A percentile compares a stretch with the other conserved stretches of the same genome.
phyloP scores from a whole-genome alignment of 2,797 vertebrate genomes.

The Sparus aurata region DNA sequence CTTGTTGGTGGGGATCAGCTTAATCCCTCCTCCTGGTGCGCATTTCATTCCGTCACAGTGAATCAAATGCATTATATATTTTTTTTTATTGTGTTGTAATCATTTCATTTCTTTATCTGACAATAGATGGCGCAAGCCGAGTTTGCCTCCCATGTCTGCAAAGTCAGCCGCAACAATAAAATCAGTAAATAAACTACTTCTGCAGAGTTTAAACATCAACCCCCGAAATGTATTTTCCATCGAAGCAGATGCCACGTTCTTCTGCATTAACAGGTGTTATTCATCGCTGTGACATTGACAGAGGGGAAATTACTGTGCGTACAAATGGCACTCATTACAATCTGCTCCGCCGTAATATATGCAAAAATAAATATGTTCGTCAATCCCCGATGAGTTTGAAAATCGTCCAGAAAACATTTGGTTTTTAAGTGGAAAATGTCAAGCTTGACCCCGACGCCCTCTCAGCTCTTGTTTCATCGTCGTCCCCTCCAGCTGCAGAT shows the following conservation, averaged over 20 bases:
- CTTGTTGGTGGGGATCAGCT: conserved; percentile 61
- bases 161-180: conserved; percentile 1
- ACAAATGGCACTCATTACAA: conserved; percentile 25
- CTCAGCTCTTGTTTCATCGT: conserved; percentile 10
- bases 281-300: conserved; percentile 4
- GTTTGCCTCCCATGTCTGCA: conserved; percentile 3
- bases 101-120: conserved; percentile 38
- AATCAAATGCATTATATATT: conserved; percentile 49
- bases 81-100: no score
- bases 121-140: conserved; percentile 34
- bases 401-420: neutral
- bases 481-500: conserved; percentile 17
- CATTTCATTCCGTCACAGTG: conserved; percentile 58
- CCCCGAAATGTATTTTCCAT: conserved; percentile 1
- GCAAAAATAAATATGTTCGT: conserved; percentile 13
- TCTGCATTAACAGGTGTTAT: conserved; percentile 21
- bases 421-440: neutral
- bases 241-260: conserved; percentile 6
- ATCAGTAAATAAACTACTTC: neutral
- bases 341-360: conserved; percentile 12
- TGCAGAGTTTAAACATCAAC: conserved; percentile 14
- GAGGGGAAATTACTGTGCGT: conserved; percentile 21
- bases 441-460: neutral
- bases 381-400: neutral
- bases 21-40: conserved; percentile 61